Conservation (phyloP, 1,140 invertebrate species). For the Ceratitis capitata region DNA sequence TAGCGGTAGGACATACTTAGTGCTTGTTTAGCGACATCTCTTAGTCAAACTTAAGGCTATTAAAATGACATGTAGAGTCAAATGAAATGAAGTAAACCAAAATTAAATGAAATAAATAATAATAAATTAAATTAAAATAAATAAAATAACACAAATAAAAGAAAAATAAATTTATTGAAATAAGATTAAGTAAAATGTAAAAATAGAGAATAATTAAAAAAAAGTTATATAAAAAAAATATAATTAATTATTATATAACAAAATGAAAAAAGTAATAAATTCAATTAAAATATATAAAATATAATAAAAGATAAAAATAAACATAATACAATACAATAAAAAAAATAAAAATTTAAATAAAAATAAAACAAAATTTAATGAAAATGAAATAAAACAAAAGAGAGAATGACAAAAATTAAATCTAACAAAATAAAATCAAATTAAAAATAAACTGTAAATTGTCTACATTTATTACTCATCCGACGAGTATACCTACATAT, state of each 20-base stretch:
- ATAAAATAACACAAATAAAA: too few relatives aligned
- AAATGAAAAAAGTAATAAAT: too few relatives aligned
- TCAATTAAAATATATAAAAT: neutral
- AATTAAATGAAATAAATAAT: neutral
- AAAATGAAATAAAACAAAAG: neutral
- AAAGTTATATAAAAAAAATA: too few relatives aligned
- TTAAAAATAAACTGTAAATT: too few relatives aligned
- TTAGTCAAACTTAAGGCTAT: neutral
- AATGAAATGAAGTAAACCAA: too few relatives aligned
- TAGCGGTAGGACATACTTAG: too few relatives aligned
- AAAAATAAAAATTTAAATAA: neutral
- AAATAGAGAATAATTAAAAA: too few relatives aligned
- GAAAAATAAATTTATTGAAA: too few relatives aligned
- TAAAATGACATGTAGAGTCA: neutral
- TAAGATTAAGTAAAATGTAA: too few relatives aligned
- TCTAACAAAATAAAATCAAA: too few relatives aligned
- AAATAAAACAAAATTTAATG: neutral
- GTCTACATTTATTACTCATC: neutral
- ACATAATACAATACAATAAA: neutral
- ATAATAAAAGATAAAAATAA: neutral
- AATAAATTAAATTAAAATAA: neutral
- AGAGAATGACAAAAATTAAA: neutral
- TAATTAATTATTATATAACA: too few relatives aligned
- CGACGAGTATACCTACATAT: neutral
- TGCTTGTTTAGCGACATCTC: neutral